A percentile compares a stretch with the other conserved stretches of the same genome.
Evolutionary conservation across 1,140 invertebrate species (phyloP).

Genomic region (Alviniconcha marisindica): DNA sequence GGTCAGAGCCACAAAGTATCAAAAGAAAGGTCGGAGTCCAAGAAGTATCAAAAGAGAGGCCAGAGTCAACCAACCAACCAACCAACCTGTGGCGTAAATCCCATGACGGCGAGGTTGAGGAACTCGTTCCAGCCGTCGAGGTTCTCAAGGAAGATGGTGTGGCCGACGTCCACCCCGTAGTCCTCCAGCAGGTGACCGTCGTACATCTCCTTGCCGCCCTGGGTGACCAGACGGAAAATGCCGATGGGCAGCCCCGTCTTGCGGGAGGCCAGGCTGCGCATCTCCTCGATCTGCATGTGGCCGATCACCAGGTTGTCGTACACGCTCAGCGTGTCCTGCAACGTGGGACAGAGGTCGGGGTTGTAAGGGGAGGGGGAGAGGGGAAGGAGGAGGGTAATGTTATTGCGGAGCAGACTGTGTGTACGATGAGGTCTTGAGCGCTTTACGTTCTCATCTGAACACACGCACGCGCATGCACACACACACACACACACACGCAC

Average conservation of each 20-base stretch:
- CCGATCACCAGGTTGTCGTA: conserved; percentile 62
- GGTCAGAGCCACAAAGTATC: too few relatives aligned
- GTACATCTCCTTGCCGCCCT: conserved; percentile 67
- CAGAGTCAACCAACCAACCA: too few relatives aligned
- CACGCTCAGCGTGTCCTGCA: conserved; percentile 62
- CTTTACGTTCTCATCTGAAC: too few relatives aligned
- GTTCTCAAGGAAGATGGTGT: conserved; percentile 69
- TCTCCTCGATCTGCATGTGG: conserved; percentile 58
- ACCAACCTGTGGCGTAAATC: conserved; percentile 70
- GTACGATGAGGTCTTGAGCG: too few relatives aligned
- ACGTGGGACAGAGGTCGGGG: too few relatives aligned
- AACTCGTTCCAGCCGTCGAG: conserved; percentile 77
- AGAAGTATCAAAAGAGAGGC: too few relatives aligned
- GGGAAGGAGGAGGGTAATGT: too few relatives aligned
- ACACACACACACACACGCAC: too few relatives aligned
- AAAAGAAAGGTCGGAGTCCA: not conserved
- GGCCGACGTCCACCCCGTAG: conserved; percentile 68
- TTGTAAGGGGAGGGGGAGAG: too few relatives aligned
- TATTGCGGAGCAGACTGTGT: too few relatives aligned
- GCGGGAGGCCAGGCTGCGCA: conserved; percentile 63
- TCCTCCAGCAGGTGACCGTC: conserved; percentile 69
- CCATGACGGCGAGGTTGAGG: conserved; percentile 68
- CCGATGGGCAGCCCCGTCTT: conserved; percentile 73
- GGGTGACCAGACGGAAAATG: conserved; percentile 69
- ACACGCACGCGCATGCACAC: too few relatives aligned